Evolutionary conservation across 2,888 invertebrate species (phyloP).

Genomic region (Parnassius glacialis): DNA sequence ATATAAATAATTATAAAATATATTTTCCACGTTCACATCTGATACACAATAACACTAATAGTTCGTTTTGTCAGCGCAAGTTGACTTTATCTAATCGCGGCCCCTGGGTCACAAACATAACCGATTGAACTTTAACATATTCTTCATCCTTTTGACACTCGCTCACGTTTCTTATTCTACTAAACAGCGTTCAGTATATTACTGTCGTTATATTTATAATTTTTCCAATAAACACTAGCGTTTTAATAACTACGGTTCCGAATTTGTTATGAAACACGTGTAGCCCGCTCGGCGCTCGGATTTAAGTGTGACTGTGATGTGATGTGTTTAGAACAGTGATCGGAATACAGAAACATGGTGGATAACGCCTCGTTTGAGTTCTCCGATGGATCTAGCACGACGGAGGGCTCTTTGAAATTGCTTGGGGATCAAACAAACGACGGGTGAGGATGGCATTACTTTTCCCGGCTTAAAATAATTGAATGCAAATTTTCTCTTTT

Average conservation of each 20-base stretch:
- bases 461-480: not conserved
- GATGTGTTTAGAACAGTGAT: slow-evolving; percentile 36
- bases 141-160: not conserved
- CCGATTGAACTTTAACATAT: not conserved
- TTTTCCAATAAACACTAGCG: slow-evolving; percentile 5
- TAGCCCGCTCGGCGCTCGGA: slow-evolving; percentile 22
- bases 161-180: not conserved
- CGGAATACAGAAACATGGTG: slow-evolving; percentile 53
- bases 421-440: slow-evolving; percentile 35
- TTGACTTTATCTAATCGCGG: slow-evolving; percentile 3
- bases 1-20: not conserved
- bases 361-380: slow-evolving; percentile 72
- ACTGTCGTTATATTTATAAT: not conserved
- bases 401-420: slow-evolving; percentile 42
- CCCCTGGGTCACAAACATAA: not conserved
- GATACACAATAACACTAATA: not conserved
- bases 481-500: no score
- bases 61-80: no score
- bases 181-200: not conserved
- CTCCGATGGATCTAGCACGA: slow-evolving; percentile 67
- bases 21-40: not conserved
- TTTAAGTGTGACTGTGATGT: slow-evolving; percentile 30
- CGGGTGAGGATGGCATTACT: slow-evolving; percentile 49
- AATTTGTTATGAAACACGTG: slow-evolving; percentile 25
- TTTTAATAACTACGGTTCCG: slow-evolving; percentile 4